Percentiles rank a stretch among this genome's conserved stretches.
These are phyloP conservation scores for Nesometra sesokonis DNA, from an alignment of 35 echinoderm and acorn worm species.

Conservation along the genomic window DNA sequence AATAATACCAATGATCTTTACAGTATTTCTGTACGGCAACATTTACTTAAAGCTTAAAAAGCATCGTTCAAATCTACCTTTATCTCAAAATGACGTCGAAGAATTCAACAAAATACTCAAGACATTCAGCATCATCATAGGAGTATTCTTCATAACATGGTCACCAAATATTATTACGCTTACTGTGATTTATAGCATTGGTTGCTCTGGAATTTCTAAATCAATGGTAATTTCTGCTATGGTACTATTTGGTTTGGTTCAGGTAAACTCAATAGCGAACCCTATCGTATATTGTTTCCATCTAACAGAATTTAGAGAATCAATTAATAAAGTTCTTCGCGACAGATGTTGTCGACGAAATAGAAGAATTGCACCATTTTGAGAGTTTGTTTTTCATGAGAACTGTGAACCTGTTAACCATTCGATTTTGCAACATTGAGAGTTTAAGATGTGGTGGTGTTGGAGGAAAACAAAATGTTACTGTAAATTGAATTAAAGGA, in stretches of 20 bases:
- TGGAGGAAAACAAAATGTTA: no score
- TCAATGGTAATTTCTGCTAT: not conserved
- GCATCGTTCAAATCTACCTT: not conserved
- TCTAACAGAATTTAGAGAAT: not conserved
- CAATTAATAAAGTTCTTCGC: not conserved
- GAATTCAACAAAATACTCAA: not conserved
- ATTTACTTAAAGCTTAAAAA: not conserved
- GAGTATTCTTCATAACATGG: not conserved
- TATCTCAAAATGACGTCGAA: not conserved
- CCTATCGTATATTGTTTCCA: not conserved
- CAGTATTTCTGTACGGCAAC: not conserved
- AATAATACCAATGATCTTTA: not conserved
- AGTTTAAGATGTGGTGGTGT: no score
- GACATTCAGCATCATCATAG: not conserved
- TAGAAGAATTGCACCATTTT: no score
- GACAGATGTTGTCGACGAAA: no score
- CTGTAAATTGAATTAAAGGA: no score
- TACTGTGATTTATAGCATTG: not conserved
- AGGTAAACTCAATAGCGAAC: not conserved
- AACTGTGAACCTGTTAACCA: no score
- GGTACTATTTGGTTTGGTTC: not conserved
- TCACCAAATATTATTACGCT: not conserved
- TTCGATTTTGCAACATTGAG: no score
- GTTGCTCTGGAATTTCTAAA: not conserved
- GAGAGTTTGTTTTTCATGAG: no score